Percentiles rank a stretch among this genome's conserved stretches.
phyloP scores from a whole-genome alignment of 2,797 vertebrate species.

The Cuniculus paca region DNA sequence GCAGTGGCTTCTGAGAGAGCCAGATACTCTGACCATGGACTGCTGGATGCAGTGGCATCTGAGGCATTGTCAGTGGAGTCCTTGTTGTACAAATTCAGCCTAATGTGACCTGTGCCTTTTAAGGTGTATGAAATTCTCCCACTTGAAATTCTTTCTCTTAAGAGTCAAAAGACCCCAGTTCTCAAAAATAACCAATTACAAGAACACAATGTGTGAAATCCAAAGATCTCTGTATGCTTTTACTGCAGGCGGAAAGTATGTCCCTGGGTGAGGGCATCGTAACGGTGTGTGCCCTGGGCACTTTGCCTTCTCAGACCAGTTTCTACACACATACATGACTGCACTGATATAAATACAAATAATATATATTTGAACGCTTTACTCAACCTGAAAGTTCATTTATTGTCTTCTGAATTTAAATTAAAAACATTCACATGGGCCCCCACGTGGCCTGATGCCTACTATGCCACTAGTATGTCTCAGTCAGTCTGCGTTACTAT shows the following conservation, averaged over 20 bases:
- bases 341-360: not conserved
- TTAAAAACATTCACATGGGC: not conserved
- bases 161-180: not conserved
- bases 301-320: not conserved
- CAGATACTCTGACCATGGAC: not conserved
- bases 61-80: not conserved
- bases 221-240: not conserved
- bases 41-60: not conserved
- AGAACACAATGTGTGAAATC: not conserved
- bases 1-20: not conserved
- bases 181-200: constrained; percentile 12
- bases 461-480: not conserved
- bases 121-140: not conserved
- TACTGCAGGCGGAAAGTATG: not conserved
- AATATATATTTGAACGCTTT: constrained; percentile 12
- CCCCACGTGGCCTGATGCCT: not conserved
- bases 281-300: not conserved
- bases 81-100: not conserved
- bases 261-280: not conserved
- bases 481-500: not conserved
- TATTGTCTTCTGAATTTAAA: constrained; percentile 51
- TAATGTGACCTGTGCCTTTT: not conserved
- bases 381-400: not conserved
- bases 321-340: not conserved
- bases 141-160: constrained; percentile 17